phyloP scores from a whole-genome alignment of 1,140 invertebrate species.

The Antheraea mylitta region DNA sequence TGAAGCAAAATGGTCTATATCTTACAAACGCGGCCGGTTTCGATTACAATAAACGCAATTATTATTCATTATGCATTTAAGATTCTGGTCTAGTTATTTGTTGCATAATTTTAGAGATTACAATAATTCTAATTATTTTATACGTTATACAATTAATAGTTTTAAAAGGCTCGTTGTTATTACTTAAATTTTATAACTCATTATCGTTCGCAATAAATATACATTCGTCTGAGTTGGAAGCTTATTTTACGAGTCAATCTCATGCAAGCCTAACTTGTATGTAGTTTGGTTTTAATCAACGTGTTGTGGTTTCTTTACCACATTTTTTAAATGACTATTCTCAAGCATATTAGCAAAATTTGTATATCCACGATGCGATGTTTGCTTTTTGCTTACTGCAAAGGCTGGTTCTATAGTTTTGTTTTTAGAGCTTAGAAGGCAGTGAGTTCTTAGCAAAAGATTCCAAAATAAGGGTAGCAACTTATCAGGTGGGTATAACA shows the following conservation, averaged over 20 bases:
- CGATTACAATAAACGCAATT: not conserved
- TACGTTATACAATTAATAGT: not conserved
- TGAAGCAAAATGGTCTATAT: slow-evolving; percentile 58
- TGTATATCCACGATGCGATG: too few species aligned
- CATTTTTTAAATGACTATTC: too few species aligned
- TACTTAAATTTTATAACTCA: not conserved
- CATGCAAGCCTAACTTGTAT: too few species aligned
- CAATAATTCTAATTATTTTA: not conserved
- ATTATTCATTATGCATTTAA: not conserved
- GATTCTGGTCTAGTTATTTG: not conserved
- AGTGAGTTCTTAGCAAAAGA: too few species aligned
- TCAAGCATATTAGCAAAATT: too few species aligned
- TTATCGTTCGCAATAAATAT: not conserved
- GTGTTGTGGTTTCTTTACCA: too few species aligned
- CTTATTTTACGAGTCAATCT: not conserved
- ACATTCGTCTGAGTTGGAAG: not conserved
- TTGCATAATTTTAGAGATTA: not conserved
- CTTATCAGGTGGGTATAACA: too few species aligned
- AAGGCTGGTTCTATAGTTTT: too few species aligned
- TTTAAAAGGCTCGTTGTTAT: not conserved
- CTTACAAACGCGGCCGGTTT: slow-evolving; percentile 46
- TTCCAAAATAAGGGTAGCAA: too few species aligned
- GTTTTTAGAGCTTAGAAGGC: too few species aligned
- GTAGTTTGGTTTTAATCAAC: too few species aligned
- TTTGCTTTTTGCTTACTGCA: too few species aligned